phyloP scores from a whole-genome alignment of 2,113 vertebrate genomes.

The Asarcornis scutulata region DNA sequence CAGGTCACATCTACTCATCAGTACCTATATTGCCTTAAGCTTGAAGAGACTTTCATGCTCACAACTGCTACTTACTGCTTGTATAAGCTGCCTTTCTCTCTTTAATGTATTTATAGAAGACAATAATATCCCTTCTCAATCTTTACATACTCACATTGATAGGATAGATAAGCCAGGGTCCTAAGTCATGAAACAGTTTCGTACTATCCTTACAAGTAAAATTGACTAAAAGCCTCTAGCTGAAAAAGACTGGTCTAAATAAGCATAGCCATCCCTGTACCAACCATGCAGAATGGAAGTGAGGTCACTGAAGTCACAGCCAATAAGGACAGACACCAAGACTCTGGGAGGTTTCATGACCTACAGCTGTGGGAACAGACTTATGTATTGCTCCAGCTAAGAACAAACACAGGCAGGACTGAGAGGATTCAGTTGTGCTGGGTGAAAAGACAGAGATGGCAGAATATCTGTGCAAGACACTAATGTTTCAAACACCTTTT shows the following conservation, averaged over 20 bases:
- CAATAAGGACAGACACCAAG: not conserved
- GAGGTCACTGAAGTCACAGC: not conserved
- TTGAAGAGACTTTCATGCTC: not conserved
- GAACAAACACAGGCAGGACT: not conserved
- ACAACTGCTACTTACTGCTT: not conserved
- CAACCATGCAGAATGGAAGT: fast-evolving
- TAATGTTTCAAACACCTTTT: not conserved
- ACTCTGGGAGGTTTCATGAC: not conserved
- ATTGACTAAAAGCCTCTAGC: not conserved
- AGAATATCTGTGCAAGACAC: fast-evolving
- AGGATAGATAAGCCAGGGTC: not conserved
- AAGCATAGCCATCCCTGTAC: not conserved
- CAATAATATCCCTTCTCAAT: not conserved
- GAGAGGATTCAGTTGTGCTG: not conserved
- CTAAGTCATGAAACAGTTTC: not conserved
- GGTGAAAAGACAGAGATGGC: not conserved
- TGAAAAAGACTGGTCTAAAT: not conserved
- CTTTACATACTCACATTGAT: not conserved
- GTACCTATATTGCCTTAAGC: not conserved
- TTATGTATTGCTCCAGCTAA: not conserved
- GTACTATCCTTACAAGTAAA: not conserved
- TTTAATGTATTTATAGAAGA: not conserved
- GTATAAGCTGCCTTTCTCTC: not conserved
- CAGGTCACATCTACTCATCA: not conserved
- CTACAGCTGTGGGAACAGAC: not conserved